These are phyloP conservation scores for Zaprionus africanus DNA, from an alignment of 1,140 invertebrate genomes.

Conservation along the genomic window DNA sequence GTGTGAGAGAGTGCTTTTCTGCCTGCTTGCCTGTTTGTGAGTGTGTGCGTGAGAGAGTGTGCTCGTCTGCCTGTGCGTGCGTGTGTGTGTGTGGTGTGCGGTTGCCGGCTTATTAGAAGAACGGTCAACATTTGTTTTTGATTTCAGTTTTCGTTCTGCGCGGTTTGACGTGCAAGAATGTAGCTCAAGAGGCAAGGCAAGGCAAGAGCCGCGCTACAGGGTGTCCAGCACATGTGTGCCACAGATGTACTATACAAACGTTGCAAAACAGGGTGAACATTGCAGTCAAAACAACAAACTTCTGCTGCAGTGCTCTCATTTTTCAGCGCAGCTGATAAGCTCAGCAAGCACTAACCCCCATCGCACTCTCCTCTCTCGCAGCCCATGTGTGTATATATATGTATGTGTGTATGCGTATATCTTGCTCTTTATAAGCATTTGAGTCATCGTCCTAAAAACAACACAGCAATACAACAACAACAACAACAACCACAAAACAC, in stretches of 20 bases:
- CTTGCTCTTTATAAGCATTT: conserved; percentile 31
- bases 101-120: conserved; percentile 56
- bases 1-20: neutral
- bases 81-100: conserved; percentile 30
- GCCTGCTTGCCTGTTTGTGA: neutral
- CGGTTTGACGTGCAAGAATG: conserved; percentile 62
- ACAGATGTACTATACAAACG: conserved; percentile 22
- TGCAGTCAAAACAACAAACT: conserved; percentile 20
- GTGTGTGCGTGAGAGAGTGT: neutral
- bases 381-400: neutral
- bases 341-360: conserved; percentile 12
- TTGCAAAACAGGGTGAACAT: conserved; percentile 38
- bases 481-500: conserved; percentile 46
- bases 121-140: conserved; percentile 66
- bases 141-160: conserved; percentile 48
- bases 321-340: conserved; percentile 50
- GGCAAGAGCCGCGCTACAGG: conserved; percentile 36
- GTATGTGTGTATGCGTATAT: conserved; percentile 8
- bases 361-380: neutral
- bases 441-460: conserved; percentile 80
- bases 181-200: conserved; percentile 44
- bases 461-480: conserved; percentile 56
- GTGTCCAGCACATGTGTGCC: conserved; percentile 47
- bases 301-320: conserved; percentile 35
- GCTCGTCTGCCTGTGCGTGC: neutral